Base-by-base conservation (phyloP, 2,797 vertebrate species). In the Craterocephalus amniculus region DNA sequence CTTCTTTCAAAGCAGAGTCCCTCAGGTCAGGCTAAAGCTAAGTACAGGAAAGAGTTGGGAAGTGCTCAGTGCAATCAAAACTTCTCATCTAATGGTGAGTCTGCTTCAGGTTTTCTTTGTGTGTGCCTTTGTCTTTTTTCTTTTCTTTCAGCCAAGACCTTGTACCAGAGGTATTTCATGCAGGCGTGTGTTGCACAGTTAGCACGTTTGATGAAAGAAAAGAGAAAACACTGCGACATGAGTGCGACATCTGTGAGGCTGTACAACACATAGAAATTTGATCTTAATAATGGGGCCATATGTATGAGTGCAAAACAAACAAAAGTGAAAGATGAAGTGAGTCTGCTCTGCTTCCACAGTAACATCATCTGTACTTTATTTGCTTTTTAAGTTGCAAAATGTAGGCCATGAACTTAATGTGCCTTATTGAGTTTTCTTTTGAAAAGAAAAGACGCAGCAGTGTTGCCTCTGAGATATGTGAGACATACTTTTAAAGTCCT, bases 1-100 rank as follows among this genome's bases (percentile, higher is more conserved):
- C 93, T 94, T 89, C 88, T 75, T 90, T 93, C 91, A 87, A 93
- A 94, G 90, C 83, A 77, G 89, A 92, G 84, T 88, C 85, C 90
- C 67, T 80, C 76, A 92, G 95, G 95, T 96, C 95, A 94, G 75
- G 84, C 81, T 81, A 88, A 94, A 95, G 95, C 95, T 90, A 85
- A 80, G 79, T 86, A 89, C 92, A 93, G 95, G 94, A 96, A 96
- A 88, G 88, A 92, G 76, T 61, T 63, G 74, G 83, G 85, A 87
- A 88, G 83, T 74, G 59, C 66, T 60, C 55, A 3, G 59, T 62
- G 34, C 81, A 91, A 91, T 92, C 90, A 86, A 48, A 75, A 67
- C 78, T 67, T 83, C 66, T 87, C 64, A 90, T 91, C 83, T 81
- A 58, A 74, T 70, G 36, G 62, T 58, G 34, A 54, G 73, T 29